Conservation (phyloP, 2,113 vertebrate genomes). For the Channa maculata region DNA sequence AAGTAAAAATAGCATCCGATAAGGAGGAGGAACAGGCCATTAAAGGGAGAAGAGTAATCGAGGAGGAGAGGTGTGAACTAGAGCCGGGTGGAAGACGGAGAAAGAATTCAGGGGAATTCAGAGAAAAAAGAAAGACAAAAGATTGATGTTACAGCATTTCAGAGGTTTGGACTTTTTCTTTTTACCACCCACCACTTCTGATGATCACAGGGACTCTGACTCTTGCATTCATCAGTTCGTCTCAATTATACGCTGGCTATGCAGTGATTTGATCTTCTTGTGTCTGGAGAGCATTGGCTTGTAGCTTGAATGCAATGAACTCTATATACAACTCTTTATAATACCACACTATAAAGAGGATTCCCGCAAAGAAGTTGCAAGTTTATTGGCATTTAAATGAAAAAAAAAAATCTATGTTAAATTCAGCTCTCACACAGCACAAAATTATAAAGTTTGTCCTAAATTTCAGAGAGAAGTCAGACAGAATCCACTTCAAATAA, state of each 20-base stretch:
- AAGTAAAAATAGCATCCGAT: conserved; percentile 67
- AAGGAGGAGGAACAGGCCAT: conserved; percentile 50
- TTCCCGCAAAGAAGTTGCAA: no score
- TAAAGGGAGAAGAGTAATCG: conserved; percentile 13
- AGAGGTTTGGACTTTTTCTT: neutral
- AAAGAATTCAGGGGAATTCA: conserved; percentile 6
- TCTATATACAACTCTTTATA: no score
- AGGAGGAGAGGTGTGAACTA: conserved; percentile 45
- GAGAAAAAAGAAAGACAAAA: no score
- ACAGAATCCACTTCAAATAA: no score
- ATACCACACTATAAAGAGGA: no score
- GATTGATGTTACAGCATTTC: conserved; percentile 43
- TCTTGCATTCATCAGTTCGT: conserved; percentile 30
- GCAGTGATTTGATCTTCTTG: conserved; percentile 19
- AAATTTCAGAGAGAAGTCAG: no score
- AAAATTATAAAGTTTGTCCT: no score
- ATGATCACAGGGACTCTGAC: conserved; percentile 10
- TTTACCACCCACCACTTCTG: conserved; percentile 16
- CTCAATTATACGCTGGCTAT: conserved; percentile 29
- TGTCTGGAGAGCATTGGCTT: neutral
- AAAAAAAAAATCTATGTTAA: no score
- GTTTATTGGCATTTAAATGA: no score
- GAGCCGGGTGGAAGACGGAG: neutral
- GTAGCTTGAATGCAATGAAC: conserved; percentile 8
- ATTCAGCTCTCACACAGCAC: no score